Evolutionary conservation across 2,113 vertebrate genomes (phyloP), one percentile per base, ranked within the genome.

Genomic region (Empidonax alnorum): DNA sequence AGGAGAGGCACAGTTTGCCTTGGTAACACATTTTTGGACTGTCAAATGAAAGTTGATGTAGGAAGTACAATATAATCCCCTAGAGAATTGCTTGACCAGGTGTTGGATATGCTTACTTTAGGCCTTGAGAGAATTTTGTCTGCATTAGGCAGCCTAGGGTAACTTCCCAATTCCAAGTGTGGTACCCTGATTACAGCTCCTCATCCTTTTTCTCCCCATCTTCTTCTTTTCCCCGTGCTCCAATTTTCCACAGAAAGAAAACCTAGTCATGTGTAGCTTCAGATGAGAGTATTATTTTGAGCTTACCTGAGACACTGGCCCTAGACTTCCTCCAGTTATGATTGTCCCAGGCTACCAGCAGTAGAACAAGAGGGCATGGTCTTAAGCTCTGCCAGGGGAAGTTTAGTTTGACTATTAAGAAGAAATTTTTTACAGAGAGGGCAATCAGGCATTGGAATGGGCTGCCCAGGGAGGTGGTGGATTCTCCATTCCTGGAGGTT

Each of bases 21-120:
- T 1, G 0, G 22, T 68, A 73, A 76, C 3, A n/a, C 8, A 49
- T 35, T 77, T 69, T 78, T 59, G 23, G 41, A 58, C 44, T 12
- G 9, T 74, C 9, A 35, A 2, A 49, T 63, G 13, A 53, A 78
- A 74, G 28, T 21, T 81, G 10, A 30, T 63, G 28, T 31, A 42
- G 35, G 39, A 90, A 59, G 28, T 23, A 37, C 13, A 28, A 23
- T 39, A n/a, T 25, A 81, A 58, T 42, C 9, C 10, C 30, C 39
- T 8, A 31, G 35, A 52, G 3, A 4, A 39, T 10, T 44, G 4
- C 2, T 58, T 6, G 1, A 15, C 8, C 49, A 39, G 19, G 10
- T 87, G 31, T 22, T 75, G 14, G 13, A 25, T 46, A 31, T 41
- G 16, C 39, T 73, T 63, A 22, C 35, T 7, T 65, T 37, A 72